Base-by-base conservation (phyloP, 2,888 invertebrate genomes). In the Amorpha juglandis region DNA sequence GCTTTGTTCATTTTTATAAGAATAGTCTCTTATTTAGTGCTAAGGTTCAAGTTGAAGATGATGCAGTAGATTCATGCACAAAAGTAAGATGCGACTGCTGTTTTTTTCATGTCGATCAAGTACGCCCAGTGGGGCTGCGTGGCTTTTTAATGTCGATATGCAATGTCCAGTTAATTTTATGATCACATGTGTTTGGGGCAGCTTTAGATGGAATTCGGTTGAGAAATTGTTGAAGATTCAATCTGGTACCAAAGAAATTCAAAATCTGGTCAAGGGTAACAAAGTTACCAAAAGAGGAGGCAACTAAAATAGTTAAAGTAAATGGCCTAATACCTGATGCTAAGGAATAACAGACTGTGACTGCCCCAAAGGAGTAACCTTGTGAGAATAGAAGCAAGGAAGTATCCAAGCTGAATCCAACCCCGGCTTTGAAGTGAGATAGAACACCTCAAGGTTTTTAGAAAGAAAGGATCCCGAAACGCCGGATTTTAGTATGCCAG, bases 1-100 rank as follows among this genome's bases (percentile, higher is more conserved):
- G 96, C 95, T 63, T 96, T 98, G 81, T 97, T 98, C 83, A 90
- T 98, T 73, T 94, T 95, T 74, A 94, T 97, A 76, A 95, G 97
- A 86, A 92, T 97, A 83, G 94, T 96, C 81, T 96, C 97, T 71
- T 98, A 97, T 84, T 95, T 97, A 87, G 96, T 98, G 71, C 94
- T 98, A 80, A 95, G 97, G 86, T 96, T 97, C 90, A 97, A 97
- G 87, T 91, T 97, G 82, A 93, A 93, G 78, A 93, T 93, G 92
- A 93, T 94, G 89, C 91, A 92, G 83, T 94, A 93, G 83, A 68
- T 69, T 70, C 74, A 79, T 72, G 81, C 82, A 84, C 84, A 84
- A 83, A 52, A n/a, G 16, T 38, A 58, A 19, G 38, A 16, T 11
- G 58, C 38, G 58, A 79, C 72, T 64, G 77, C 74, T 78, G 72